Base-by-base conservation (phyloP, 2,888 invertebrate genomes). In the Trypoxylon attenuatum region DNA sequence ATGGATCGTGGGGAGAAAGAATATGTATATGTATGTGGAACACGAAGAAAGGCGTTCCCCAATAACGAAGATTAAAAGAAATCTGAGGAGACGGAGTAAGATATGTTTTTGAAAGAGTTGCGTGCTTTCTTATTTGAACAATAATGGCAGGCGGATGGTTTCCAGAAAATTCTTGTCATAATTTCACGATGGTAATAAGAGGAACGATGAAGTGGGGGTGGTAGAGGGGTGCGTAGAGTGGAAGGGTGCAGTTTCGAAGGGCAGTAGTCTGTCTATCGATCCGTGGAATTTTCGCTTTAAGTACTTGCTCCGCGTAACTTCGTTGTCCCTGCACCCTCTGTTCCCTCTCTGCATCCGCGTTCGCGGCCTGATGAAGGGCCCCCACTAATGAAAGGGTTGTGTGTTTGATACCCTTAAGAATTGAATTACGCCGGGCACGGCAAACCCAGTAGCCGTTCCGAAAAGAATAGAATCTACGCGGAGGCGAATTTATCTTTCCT, bases 361-460 rank as follows among this genome's bases (percentile, higher is more conserved):
- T 77, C 71, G 62, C 69, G 68, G n/a, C 33, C 80, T 80, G 80
- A 82, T 75, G 80, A 81, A 81, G 80, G 79, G 78, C 67, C 76
- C 78, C 53, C 71, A 73, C 70, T 80, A 79, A 81, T 81, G 80
- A 80, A 81, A 81, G 82, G 82, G 80, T 82, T 82, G 80, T 74
- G 76, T 79, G 82, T 82, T 81, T 81, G 79, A 82, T 82, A 81
- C 79, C 80, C 77, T 76, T 78, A 79, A 81, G 80, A 81, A 81
- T 81, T 81, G 80, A 81, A 81, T 81, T 81, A 81, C 79, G 69
- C 6, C 54, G 65, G 69, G 65, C 69, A 63, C 53, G 69, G 46
- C 38, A 21, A 55, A 43, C 43, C 52, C 69, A 69, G 76, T 76
- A 69, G 76, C 73, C 76, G 71, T 76, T 76, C 73, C 64, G 60